These are phyloP conservation scores for Chalcosyrphus nemorum DNA, from an alignment of 2,888 invertebrate species.

Conservation along the genomic window DNA sequence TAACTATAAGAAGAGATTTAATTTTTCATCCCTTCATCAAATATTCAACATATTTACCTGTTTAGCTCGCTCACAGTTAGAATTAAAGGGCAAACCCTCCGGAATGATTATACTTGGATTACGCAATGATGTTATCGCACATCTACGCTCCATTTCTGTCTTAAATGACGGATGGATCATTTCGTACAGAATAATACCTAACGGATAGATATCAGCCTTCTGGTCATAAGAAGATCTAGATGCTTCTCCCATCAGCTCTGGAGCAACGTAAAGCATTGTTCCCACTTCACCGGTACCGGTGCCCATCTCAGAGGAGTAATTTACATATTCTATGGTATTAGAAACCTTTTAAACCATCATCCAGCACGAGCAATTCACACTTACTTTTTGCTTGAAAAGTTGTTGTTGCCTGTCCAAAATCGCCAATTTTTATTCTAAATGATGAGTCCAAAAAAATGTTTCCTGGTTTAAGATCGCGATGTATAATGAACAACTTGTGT, in stretches of 20 bases:
- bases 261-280: conserved; percentile 97
- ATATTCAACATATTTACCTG: conserved; percentile 82
- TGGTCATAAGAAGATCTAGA: conserved; percentile 91
- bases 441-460: conserved; percentile 98
- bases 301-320: conserved; percentile 76
- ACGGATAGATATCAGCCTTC: conserved; percentile 93
- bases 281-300: conserved; percentile 92
- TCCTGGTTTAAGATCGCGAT: conserved; percentile 92
- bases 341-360: too few relatives aligned
- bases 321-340: conserved; percentile 74
- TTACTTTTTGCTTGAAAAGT: conserved; percentile 82
- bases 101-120: conserved; percentile 86
- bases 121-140: conserved; percentile 89
- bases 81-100: conserved; percentile 83
- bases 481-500: conserved; percentile 95
- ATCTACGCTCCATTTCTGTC: conserved; percentile 95
- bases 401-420: conserved; percentile 97
- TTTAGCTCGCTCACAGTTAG: conserved; percentile 80
- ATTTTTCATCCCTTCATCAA: not conserved
- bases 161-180: conserved; percentile 94
- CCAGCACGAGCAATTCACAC: not conserved
- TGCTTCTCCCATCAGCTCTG: conserved; percentile 90
- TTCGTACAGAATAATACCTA: conserved; percentile 96
- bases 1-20: conserved; percentile 82
- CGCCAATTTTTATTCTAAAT: conserved; percentile 94